Conservation (phyloP, 2,888 invertebrate species). For the Argyresthia goedartella region DNA sequence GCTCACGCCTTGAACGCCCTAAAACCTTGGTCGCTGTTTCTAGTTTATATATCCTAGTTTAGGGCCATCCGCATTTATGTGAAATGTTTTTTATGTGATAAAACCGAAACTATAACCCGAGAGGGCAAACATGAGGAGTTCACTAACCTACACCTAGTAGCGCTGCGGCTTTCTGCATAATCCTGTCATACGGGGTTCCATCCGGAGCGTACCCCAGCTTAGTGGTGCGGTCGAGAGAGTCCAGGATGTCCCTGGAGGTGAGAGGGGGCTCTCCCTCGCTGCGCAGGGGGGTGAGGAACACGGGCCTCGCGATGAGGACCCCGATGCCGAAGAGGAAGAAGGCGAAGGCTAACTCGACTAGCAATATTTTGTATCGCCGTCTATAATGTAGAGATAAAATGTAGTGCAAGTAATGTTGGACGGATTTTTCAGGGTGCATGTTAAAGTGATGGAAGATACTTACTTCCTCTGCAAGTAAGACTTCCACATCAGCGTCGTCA, state of each 20-base stretch:
- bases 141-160: no score
- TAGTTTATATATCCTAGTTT: no score
- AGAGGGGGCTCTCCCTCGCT: constrained; percentile 28
- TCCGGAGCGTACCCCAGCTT: constrained; percentile 43
- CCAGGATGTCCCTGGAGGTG: constrained; percentile 22
- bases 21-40: no score
- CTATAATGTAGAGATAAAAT: constrained; percentile 18
- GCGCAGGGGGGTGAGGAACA: constrained; percentile 42
- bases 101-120: no score
- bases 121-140: no score
- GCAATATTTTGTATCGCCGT: constrained; percentile 36
- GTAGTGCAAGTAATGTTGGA: not conserved
- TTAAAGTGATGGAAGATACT: constrained; percentile 13
- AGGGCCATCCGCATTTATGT: no score
- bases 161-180: constrained; percentile 31
- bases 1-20: no score
- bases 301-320: constrained; percentile 37
- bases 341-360: constrained; percentile 30
- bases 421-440: not conserved
- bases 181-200: constrained; percentile 16
- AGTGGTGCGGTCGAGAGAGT: constrained; percentile 22
- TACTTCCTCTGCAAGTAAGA: constrained; percentile 50
- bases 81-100: no score
- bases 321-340: constrained; percentile 25
- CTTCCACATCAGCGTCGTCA: constrained; percentile 41